phyloP scores from a whole-genome alignment of 2,113 vertebrate genomes.

The Mus musculus region DNA sequence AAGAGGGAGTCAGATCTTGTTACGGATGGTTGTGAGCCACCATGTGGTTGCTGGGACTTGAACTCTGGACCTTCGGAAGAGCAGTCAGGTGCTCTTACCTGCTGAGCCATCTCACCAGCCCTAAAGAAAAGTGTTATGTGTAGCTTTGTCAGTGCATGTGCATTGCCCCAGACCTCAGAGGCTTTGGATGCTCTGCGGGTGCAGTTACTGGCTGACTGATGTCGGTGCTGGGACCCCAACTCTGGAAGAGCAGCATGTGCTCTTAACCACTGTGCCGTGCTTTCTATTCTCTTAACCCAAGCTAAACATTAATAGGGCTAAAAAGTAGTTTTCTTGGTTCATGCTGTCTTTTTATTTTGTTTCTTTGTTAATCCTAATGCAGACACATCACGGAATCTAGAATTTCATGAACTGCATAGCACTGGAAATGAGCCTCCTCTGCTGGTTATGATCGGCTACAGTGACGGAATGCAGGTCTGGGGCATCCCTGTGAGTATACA shows the following conservation, averaged over 20 bases:
- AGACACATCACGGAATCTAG: conserved; percentile 95
- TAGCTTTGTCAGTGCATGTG: not conserved
- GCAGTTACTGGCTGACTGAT: not conserved
- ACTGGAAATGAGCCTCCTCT: conserved; percentile 94
- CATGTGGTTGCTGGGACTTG: too few relatives aligned
- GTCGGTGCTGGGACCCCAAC: not conserved
- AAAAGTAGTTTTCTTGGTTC: not conserved
- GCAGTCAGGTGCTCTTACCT: too few relatives aligned
- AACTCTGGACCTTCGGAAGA: too few relatives aligned
- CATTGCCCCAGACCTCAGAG: not conserved
- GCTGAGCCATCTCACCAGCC: too few relatives aligned
- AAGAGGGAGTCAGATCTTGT: too few relatives aligned
- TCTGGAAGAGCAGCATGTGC: not conserved
- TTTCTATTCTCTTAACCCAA: not conserved
- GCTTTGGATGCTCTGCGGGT: not conserved
- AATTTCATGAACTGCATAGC: conserved; percentile 95
- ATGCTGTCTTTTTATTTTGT: conserved; percentile 14
- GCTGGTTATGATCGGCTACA: conserved; percentile 96
- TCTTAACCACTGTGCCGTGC: not conserved
- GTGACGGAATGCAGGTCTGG: conserved; percentile 98
- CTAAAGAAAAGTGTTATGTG: not conserved
- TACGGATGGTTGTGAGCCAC: too few relatives aligned
- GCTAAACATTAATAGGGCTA: not conserved
- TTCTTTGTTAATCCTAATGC: conserved; percentile 63
- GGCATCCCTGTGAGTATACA: conserved; percentile 94